Base-by-base conservation (phyloP, 2,797 vertebrate species). In the Leptodactylus fallax region DNA sequence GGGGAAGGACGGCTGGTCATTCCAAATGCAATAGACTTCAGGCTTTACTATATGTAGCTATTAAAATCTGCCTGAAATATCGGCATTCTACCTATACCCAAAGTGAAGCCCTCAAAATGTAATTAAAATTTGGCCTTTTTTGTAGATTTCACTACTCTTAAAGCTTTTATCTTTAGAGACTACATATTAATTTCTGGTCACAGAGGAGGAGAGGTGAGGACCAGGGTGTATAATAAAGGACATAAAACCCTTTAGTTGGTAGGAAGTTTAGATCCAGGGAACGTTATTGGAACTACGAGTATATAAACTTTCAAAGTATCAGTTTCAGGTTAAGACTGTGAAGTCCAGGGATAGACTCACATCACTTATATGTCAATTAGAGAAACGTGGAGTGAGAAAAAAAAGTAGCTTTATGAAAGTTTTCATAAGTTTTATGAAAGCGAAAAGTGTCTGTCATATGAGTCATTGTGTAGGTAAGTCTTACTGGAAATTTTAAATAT, bases 61-160 rank as follows among this genome's bases (percentile, higher is more conserved):
- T 86, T 86, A 89, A 89, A 89, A 89, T 89, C 51, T 83, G 80
- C 77, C 72, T 79, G 88, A 83, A 86, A 83, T 89, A 86, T 86
- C 49, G 72, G 72, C n/a, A 55, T 83, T 71, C 65, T 69, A 77
- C 69, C 67, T 85, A 79, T 89, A 71, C 85, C 79, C 78, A 76
- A 88, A 81, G 56, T 67, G 49, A 85, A 81, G 85, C 79, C 84
- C 88, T 83, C 65, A 36, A 79, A 81, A 86, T 86, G 80, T 86
- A 83, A 89, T 89, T 89, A 86, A 27, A 86, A 89, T 79, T 89
- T 23, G n/a, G 45, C 61, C 53, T 60, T 61, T 8, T 83, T 76
- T 55, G 58, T 55, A 58, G 84, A 82, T 82, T 86, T 63, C 51
- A 58, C 67, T 58, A 51, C 17, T 79, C n/a, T 60, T 83, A 71